Conservation (phyloP, 2,113 vertebrate genomes). For the Spermophilus dauricus region DNA sequence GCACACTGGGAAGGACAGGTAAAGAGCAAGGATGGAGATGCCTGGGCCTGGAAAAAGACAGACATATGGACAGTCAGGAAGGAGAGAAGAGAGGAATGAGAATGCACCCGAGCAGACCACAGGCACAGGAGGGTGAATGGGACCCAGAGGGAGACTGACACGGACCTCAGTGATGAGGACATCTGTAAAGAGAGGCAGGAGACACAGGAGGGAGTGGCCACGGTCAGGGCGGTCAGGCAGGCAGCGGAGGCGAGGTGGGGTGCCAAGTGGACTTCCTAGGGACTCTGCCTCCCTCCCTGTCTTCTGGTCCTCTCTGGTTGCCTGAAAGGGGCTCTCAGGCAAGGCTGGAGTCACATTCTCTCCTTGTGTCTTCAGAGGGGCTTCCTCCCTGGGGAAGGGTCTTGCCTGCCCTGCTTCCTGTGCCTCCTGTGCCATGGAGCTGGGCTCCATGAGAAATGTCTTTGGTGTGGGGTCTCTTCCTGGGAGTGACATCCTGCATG, state of each 20-base stretch:
- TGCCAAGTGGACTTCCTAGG: not conserved
- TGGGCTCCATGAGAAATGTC: not conserved
- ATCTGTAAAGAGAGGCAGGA: not conserved
- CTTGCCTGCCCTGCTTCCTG: not conserved
- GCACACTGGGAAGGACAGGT: not conserved
- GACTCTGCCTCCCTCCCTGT: not conserved
- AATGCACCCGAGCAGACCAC: not conserved
- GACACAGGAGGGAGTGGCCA: not conserved
- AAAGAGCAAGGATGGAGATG: not conserved
- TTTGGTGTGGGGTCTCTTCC: not conserved
- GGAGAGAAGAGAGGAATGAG: not conserved
- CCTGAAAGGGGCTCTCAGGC: not conserved
- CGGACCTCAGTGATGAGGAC: not conserved
- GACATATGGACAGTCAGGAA: not conserved
- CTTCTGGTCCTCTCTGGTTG: not conserved
- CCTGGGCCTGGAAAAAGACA: not conserved
- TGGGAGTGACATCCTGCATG: not conserved
- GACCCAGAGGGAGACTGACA: not conserved
- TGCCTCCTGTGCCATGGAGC: not conserved
- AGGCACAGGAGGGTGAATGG: not conserved
- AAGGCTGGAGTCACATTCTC: not conserved
- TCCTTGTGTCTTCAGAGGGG: not conserved
- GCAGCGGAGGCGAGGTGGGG: not conserved
- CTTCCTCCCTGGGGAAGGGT: not conserved
- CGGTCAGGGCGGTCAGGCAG: not conserved